These are phyloP conservation scores for Seriola aureovittata DNA, from an alignment of 2,113 vertebrate genomes.

Conservation along the genomic window DNA sequence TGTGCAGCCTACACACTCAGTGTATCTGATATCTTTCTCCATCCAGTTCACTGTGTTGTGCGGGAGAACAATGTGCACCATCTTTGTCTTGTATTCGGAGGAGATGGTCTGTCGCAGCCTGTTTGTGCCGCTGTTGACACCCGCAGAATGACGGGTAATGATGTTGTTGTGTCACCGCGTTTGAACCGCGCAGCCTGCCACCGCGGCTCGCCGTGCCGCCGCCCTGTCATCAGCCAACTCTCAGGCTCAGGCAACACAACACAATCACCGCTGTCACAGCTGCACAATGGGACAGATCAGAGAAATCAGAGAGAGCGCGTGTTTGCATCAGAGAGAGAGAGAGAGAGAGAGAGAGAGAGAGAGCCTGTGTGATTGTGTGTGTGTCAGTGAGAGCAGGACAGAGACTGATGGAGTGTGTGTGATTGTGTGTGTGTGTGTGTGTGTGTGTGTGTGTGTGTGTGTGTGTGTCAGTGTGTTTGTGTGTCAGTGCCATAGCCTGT, in stretches of 20 bases:
- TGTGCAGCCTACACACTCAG: not conserved
- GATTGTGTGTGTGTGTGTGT: constrained; percentile 19
- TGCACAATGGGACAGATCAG: constrained; percentile 25
- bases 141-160: constrained; percentile 44
- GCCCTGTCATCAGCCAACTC: constrained; percentile 44
- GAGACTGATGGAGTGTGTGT: constrained; percentile 6
- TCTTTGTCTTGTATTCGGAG: constrained; percentile 34
- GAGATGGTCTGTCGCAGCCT: constrained; percentile 13
- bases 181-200: constrained; percentile 30
- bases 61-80: constrained; percentile 4
- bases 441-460: not conserved
- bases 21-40: not conserved
- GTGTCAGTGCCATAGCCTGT: constrained; percentile 11
- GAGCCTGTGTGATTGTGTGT: constrained; percentile 6
- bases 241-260: constrained; percentile 15
- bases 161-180: constrained; percentile 43
- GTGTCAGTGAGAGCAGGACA: not conserved
- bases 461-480: not conserved
- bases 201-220: constrained; percentile 6
- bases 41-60: constrained; percentile 16
- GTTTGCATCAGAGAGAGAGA: not conserved
- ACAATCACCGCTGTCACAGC: constrained; percentile 34
- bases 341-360: not conserved
- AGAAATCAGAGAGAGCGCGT: constrained; percentile 4
- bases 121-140: constrained; percentile 35